Conservation (phyloP, 1,140 invertebrate species). For the Glossosoma conforme region DNA sequence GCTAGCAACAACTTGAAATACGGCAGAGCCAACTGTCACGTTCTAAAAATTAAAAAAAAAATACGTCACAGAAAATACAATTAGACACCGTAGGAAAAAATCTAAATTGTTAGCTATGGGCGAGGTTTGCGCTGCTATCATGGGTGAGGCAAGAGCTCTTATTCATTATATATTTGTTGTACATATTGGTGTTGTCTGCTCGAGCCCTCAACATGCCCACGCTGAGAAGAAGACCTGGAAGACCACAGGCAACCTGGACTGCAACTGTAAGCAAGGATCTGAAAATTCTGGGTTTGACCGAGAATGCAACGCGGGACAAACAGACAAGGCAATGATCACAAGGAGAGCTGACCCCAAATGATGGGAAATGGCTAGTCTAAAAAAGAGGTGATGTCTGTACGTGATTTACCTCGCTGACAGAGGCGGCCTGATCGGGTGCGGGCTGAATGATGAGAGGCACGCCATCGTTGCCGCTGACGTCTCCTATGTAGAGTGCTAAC, state of each 20-base stretch:
- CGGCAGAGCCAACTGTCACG: conserved; percentile 65
- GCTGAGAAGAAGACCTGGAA: too few species aligned
- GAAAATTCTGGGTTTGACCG: too few species aligned
- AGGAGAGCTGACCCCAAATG: too few species aligned
- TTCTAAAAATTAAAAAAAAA: conserved; percentile 48
- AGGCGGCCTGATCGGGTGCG: conserved; percentile 62
- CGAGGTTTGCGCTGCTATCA: too few species aligned
- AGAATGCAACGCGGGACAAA: too few species aligned
- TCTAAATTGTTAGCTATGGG: too few species aligned
- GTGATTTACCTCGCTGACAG: conserved; percentile 59
- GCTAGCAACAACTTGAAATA: conserved; percentile 71
- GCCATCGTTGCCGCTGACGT: conserved; percentile 79
- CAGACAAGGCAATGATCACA: neutral
- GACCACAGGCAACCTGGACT: too few species aligned
- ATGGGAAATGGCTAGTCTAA: too few species aligned
- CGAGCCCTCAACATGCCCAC: too few species aligned
- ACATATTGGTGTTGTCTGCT: too few species aligned
- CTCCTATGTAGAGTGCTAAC: conserved; percentile 67
- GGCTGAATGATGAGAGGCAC: conserved; percentile 72
- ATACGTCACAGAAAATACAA: conserved; percentile 6
- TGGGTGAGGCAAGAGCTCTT: too few species aligned
- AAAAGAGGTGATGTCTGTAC: neutral
- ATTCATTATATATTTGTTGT: conserved; percentile 1
- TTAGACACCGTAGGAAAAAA: neutral
- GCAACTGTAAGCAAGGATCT: too few species aligned